phyloP scores from a whole-genome alignment of 2,888 invertebrate genomes.

The Calameuta filiformis region DNA sequence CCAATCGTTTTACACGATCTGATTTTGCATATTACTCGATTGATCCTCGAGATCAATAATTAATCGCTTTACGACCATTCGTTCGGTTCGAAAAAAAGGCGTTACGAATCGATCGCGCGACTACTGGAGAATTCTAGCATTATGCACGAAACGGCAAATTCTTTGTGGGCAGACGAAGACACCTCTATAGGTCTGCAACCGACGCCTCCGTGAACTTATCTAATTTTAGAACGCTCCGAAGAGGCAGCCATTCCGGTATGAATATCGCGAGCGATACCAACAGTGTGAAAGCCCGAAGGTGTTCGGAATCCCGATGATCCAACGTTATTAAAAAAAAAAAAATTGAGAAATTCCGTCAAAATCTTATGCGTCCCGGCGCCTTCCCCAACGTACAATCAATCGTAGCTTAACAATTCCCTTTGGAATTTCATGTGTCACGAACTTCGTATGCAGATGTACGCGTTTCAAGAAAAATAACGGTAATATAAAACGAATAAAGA shows the following conservation, averaged over 20 bases:
- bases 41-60: background rate
- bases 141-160: background rate
- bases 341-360: background rate
- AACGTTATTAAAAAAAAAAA: background rate
- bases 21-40: background rate
- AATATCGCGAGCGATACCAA: background rate
- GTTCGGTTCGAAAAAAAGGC: background rate
- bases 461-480: background rate
- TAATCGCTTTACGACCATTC: background rate
- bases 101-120: background rate
- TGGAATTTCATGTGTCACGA: background rate
- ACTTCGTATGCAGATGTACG: background rate
- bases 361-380: background rate
- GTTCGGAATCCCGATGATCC: background rate
- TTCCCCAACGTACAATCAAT: background rate
- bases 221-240: background rate
- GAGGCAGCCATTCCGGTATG: background rate
- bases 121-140: background rate
- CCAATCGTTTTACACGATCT: background rate
- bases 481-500: background rate
- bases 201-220: background rate
- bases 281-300: background rate
- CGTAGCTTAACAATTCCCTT: background rate
- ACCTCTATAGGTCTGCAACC: background rate
- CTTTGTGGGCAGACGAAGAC: background rate